Conservation (phyloP, 2,113 vertebrate species). For the Chaetodon trifascialis region DNA sequence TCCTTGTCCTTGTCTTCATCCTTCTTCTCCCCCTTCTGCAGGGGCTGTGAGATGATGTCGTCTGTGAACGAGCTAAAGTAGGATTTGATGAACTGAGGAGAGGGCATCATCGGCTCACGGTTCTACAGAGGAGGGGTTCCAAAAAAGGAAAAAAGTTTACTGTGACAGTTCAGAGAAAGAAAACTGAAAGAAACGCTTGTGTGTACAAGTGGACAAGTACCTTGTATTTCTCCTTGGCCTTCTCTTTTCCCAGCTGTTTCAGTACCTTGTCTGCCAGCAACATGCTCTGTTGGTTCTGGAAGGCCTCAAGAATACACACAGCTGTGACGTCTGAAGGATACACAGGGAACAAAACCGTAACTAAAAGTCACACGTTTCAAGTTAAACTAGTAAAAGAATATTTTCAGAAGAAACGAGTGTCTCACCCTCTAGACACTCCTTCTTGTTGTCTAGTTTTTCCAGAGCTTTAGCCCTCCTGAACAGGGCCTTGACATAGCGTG, state of each 20-base stretch:
- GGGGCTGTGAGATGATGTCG: conserved; percentile 97
- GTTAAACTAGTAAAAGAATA: background rate
- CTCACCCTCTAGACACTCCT: conserved; percentile 97
- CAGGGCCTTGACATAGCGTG: conserved; percentile 96
- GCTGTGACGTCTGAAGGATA: conserved; percentile 93
- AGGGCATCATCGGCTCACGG: conserved; percentile 98
- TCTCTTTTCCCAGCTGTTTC: conserved; percentile 98
- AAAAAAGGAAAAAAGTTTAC: background rate
- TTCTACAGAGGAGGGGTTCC: conserved; percentile 84
- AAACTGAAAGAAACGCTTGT: background rate
- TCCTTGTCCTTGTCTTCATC: conserved; percentile 99
- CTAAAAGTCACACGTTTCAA: background rate
- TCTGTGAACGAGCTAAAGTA: conserved; percentile 99
- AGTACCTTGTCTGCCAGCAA: conserved; percentile 97
- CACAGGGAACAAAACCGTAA: background rate
- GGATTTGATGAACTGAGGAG: conserved; percentile 99
- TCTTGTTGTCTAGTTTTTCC: conserved; percentile 97
- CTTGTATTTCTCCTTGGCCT: conserved; percentile 99
- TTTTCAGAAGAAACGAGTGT: background rate
- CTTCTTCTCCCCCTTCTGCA: conserved; percentile 97
- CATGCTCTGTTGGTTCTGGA: conserved; percentile 99
- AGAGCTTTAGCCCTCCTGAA: conserved; percentile 97
- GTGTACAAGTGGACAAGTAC: conserved; percentile 73
- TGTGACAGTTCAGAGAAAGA: background rate
- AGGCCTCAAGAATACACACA: conserved; percentile 98